Percentiles rank a stretch among this genome's conserved stretches.
These are phyloP conservation scores for Caenorhabditis elegans DNA, from an alignment of 1,140 invertebrate genomes.

Conservation along the genomic window DNA sequence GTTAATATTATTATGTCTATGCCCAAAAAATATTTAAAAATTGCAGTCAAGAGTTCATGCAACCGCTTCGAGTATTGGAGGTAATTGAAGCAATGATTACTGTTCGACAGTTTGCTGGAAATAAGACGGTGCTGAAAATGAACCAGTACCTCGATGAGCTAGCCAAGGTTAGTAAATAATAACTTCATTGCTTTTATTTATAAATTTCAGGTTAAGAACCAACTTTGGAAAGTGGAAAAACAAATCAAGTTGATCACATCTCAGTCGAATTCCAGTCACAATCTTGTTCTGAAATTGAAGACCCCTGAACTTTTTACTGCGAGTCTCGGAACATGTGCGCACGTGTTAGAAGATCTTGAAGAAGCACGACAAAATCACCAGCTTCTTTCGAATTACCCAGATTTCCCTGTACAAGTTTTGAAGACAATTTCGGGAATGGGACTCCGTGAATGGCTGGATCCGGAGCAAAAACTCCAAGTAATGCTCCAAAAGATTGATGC, in stretches of 20 bases:
- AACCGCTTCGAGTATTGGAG: no score
- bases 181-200: neutral
- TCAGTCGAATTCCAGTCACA: no score
- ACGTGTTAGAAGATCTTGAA: neutral
- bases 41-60: no score
- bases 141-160: no score
- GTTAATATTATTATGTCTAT: no score
- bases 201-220: neutral
- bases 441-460: neutral
- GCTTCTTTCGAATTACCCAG: neutral
- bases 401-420: neutral
- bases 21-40: no score
- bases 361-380: neutral
- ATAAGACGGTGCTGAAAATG: neutral
- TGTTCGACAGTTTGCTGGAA: no score
- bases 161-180: neutral
- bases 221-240: neutral
- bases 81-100: no score
- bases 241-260: neutral
- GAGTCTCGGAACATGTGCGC: neutral
- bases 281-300: no score
- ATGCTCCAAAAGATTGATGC: neutral
- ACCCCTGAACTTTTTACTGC: neutral
- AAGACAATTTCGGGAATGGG: neutral
- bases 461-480: neutral